A percentile compares a stretch with the other conserved stretches of the same genome.
phyloP scores from a whole-genome alignment of 2,797 vertebrate genomes.

The Denticeps clupeoides region DNA sequence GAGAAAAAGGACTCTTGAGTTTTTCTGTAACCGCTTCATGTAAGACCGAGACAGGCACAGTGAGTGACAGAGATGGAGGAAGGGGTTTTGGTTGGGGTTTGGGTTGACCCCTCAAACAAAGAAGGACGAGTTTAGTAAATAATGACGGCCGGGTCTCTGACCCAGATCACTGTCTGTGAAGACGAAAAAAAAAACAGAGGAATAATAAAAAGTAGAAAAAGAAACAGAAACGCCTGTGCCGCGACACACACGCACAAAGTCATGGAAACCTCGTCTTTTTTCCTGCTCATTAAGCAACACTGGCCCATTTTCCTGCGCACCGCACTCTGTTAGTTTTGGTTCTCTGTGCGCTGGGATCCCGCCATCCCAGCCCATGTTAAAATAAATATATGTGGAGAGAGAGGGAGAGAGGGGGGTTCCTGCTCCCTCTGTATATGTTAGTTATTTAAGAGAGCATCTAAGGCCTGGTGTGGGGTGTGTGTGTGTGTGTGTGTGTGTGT shows the following conservation, averaged over 20 bases:
- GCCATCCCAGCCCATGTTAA: constrained; percentile 30
- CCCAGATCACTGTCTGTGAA: no score
- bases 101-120: constrained; percentile 21
- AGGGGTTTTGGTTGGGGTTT: not conserved
- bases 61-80: not conserved
- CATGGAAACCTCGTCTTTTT: constrained; percentile 29
- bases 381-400: constrained; percentile 45
- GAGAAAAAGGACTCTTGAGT: no score
- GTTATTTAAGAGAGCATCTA: constrained; percentile 13
- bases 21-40: no score
- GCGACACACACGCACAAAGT: constrained; percentile 33
- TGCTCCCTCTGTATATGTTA: constrained; percentile 7
- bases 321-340: constrained; percentile 43
- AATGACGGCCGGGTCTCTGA: constrained; percentile 9
- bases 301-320: constrained; percentile 9
- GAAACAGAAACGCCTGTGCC: constrained; percentile 8
- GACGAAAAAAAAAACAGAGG: no score
- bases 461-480: no score
- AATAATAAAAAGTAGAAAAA: no score
- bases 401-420: not conserved
- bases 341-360: constrained; percentile 25
- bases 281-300: constrained; percentile 8
- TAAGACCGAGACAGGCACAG: not conserved
- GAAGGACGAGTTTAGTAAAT: constrained; percentile 17
- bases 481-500: constrained; percentile 15